Conservation (phyloP, 2,888 invertebrate genomes). For the Amphimallon solstitiale region DNA sequence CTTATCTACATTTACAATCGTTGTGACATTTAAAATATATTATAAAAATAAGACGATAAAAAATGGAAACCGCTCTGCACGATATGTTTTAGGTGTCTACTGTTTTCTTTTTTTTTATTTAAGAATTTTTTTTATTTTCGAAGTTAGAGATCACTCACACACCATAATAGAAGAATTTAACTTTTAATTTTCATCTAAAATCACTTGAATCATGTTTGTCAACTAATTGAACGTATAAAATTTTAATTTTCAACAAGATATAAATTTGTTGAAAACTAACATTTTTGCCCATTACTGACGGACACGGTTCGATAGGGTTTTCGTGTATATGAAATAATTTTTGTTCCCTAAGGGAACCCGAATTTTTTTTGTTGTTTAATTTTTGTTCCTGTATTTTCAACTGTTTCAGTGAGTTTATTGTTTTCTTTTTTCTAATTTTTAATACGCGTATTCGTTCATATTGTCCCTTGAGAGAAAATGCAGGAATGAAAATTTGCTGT, state of each 20-base stretch:
- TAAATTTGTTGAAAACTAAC: neutral
- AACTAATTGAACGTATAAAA: neutral
- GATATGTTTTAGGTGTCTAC: conserved; percentile 44
- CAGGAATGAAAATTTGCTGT: conserved; percentile 40
- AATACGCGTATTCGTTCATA: conserved; percentile 39
- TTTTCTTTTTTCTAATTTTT: conserved; percentile 46
- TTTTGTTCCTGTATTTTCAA: conserved; percentile 41
- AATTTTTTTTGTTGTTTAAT: conserved; percentile 32
- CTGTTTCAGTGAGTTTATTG: conserved; percentile 35
- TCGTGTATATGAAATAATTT: conserved; percentile 6
- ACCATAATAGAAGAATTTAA: neutral
- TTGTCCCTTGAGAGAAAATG: conserved; percentile 47
- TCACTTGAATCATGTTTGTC: neutral
- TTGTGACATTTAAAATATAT: conserved; percentile 42
- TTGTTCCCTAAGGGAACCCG: conserved; percentile 25
- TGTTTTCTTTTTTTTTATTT: conserved; percentile 41
- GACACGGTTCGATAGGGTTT: neutral
- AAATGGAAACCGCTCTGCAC: conserved; percentile 31
- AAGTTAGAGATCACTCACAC: conserved; percentile 24
- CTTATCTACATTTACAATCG: conserved; percentile 42
- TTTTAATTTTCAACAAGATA: neutral
- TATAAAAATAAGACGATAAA: conserved; percentile 33
- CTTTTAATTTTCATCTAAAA: neutral
- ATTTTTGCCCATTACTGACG: neutral
- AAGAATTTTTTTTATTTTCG: conserved; percentile 18